Evolutionary conservation across 2,888 invertebrate species (phyloP).

Genomic region (Pyrrhosoma nymphula): DNA sequence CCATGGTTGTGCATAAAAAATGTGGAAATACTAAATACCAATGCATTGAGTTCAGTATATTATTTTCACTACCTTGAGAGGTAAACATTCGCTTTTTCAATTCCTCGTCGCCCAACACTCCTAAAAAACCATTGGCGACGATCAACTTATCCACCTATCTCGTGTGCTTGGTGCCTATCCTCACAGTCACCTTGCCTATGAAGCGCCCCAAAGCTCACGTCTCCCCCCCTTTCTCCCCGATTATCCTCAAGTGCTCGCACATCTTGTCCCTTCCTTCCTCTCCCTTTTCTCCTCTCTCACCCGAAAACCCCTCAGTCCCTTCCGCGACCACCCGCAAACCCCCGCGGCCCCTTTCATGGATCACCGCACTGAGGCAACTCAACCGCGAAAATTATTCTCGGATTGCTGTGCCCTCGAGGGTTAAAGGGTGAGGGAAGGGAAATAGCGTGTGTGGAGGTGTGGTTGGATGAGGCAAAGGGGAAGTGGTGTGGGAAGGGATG

Average conservation of each 20-base stretch:
- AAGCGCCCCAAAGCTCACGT: neutral
- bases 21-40: too few relatives aligned
- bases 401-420: conserved; percentile 54
- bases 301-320: neutral
- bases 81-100: too few relatives aligned
- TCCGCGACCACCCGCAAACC: neutral
- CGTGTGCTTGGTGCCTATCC: too few relatives aligned
- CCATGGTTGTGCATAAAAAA: too few relatives aligned
- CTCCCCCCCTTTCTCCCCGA: neutral
- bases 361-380: conserved; percentile 60
- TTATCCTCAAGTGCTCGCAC: neutral
- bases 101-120: too few relatives aligned
- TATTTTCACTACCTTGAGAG: too few relatives aligned
- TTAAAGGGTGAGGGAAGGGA: neutral
- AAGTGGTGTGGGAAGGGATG: neutral
- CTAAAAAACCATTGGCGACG: too few relatives aligned
- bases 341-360: neutral
- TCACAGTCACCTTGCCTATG: neutral
- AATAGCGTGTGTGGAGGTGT: neutral
- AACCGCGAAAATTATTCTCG: conserved; percentile 66
- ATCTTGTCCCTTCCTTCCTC: neutral
- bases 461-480: neutral
- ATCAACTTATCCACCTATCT: neutral
- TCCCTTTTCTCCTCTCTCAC: neutral
- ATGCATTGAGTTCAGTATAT: too few relatives aligned